Percentiles rank a stretch among this genome's conserved stretches.
Conservation (phyloP, 2,113 vertebrate genomes). For the human (Homo sapiens) region DNA sequence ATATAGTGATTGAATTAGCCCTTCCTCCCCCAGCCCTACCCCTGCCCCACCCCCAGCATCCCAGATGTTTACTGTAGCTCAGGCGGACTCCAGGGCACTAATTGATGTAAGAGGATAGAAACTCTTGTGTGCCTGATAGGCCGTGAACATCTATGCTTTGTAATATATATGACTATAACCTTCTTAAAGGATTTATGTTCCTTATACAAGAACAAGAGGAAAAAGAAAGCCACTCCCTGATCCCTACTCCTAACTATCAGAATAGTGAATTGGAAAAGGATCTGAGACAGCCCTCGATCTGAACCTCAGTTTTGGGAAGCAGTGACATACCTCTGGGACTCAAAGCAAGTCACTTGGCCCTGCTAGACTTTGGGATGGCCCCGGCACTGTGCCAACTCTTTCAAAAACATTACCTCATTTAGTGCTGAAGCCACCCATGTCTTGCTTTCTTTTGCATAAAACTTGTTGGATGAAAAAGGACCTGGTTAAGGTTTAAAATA, state of each 20-base stretch:
- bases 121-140: neutral
- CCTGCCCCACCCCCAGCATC: neutral
- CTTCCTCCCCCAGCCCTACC: no score
- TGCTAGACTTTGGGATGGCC: neutral
- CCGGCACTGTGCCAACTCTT: neutral
- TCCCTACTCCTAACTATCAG: neutral
- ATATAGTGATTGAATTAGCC: neutral
- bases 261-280: neutral
- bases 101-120: neutral
- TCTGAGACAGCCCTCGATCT: neutral
- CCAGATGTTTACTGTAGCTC: neutral
- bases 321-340: neutral
- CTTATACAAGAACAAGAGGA: neutral
- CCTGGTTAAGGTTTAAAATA: neutral
- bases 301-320: neutral
- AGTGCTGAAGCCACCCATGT: no score
- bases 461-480: neutral
- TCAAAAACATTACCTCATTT: neutral
- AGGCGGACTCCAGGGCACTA: neutral
- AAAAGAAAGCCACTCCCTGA: neutral
- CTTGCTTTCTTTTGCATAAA: neutral
- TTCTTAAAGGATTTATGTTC: neutral
- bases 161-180: neutral
- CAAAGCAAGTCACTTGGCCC: neutral
- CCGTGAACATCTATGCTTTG: neutral